These are phyloP conservation scores for Lasioglossum villosulum DNA, from an alignment of 2,888 invertebrate genomes.

Conservation along the genomic window DNA sequence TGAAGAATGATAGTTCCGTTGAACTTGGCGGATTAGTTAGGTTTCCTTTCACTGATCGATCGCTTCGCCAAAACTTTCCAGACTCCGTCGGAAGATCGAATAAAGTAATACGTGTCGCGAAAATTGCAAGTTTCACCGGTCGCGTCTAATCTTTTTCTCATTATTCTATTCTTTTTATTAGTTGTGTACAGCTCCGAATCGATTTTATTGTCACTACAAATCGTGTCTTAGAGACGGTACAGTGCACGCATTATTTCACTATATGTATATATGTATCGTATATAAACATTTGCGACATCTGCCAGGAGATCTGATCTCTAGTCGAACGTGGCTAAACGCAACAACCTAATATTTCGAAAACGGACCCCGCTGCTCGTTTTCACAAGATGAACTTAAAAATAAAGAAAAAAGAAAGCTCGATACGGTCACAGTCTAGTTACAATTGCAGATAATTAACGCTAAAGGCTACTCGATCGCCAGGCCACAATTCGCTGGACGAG, in stretches of 20 bases:
- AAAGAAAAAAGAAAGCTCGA: background rate
- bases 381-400: background rate
- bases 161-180: background rate
- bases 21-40: background rate
- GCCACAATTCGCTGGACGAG: background rate
- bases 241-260: background rate
- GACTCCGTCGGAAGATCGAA: background rate
- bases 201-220: conserved; percentile 11
- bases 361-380: background rate
- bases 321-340: background rate
- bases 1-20: background rate
- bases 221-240: conserved; percentile 1
- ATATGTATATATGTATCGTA: background rate
- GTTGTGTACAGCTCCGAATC: conserved; percentile 5
- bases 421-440: background rate
- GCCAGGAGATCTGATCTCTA: background rate
- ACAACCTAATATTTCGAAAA: conserved; percentile 1
- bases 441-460: background rate
- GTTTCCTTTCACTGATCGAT: background rate
- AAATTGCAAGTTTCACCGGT: background rate
- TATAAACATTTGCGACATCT: background rate
- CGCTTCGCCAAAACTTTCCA: background rate
- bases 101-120: background rate
- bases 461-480: background rate
- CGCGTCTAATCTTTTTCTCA: background rate